A percentile compares a stretch with the other conserved stretches of the same genome.
These are phyloP conservation scores for Arnoldichthys spilopterus DNA, from an alignment of 2,797 vertebrate genomes.

Conservation along the genomic window DNA sequence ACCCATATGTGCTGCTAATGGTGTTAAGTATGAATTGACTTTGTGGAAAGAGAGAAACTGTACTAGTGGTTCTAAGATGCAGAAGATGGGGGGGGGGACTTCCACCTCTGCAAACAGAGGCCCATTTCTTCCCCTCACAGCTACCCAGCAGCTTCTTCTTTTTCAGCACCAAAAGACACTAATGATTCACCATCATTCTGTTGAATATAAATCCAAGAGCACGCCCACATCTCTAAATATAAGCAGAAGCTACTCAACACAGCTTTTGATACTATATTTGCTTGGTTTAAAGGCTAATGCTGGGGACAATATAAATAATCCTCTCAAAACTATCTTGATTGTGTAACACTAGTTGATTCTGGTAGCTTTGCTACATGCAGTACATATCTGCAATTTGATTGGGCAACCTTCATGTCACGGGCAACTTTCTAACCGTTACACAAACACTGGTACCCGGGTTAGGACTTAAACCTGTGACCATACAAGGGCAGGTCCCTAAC, in stretches of 20 bases:
- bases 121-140: neutral
- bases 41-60: neutral
- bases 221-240: too few species aligned
- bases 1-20: constrained; percentile 1
- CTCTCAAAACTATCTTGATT: neutral
- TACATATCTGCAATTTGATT: neutral
- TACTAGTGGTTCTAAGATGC: neutral
- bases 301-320: neutral
- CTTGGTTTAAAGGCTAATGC: constrained; percentile 35
- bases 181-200: neutral
- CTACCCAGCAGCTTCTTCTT: neutral
- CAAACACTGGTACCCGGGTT: too few species aligned
- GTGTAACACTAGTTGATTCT: neutral
- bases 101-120: neutral
- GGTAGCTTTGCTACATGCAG: neutral
- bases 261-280: constrained; percentile 32
- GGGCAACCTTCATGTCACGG: neutral
- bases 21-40: neutral
- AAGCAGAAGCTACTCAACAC: neutral
- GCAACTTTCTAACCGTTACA: too few species aligned
- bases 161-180: neutral
- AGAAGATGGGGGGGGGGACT: neutral
- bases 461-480: neutral
- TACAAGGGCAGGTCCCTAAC: neutral
- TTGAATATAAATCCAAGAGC: constrained; percentile 1